These are phyloP conservation scores for Drosophila aldrichi DNA, from an alignment of 2,888 invertebrate species.

Conservation along the genomic window DNA sequence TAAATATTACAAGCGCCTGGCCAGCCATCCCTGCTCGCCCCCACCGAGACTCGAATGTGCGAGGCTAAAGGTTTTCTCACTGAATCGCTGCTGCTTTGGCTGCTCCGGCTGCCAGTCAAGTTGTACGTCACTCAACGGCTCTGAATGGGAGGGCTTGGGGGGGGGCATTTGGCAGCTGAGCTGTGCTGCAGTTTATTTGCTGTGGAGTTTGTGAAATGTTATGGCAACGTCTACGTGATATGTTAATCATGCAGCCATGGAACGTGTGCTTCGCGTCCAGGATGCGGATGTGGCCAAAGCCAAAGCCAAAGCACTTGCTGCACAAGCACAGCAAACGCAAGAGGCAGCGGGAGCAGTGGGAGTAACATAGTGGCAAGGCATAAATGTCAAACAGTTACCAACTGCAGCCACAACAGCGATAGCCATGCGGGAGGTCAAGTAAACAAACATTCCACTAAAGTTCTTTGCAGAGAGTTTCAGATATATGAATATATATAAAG, in stretches of 20 bases:
- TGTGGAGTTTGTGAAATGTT: slow-evolving; percentile 68
- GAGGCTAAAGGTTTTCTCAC: slow-evolving; percentile 66
- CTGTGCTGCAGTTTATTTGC: slow-evolving; percentile 57
- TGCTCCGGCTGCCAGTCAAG: slow-evolving; percentile 61
- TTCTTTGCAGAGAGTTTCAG: background rate
- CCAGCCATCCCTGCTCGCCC: slow-evolving; percentile 1
- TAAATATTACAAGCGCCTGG: slow-evolving; percentile 72
- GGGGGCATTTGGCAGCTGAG: slow-evolving; percentile 27
- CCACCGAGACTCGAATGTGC: slow-evolving; percentile 8
- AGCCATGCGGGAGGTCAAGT: slow-evolving; percentile 31
- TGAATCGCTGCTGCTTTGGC: slow-evolving; percentile 64
- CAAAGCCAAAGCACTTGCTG: slow-evolving; percentile 7
- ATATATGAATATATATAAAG: no score
- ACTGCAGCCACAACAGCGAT: slow-evolving; percentile 3
- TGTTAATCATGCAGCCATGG: slow-evolving; percentile 81
- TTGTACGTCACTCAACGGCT: slow-evolving; percentile 47
- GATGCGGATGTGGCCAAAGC: slow-evolving; percentile 62
- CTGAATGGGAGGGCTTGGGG: background rate
- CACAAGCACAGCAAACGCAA: background rate
- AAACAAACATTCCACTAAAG: slow-evolving; percentile 1
- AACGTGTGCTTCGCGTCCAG: slow-evolving; percentile 55
- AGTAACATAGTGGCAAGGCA: slow-evolving; percentile 52
- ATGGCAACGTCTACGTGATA: slow-evolving; percentile 82
- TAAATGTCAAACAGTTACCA: slow-evolving; percentile 57
- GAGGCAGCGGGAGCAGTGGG: background rate